phyloP scores from a whole-genome alignment of 2,888 invertebrate species.

The Eugnorisma glareosa region DNA sequence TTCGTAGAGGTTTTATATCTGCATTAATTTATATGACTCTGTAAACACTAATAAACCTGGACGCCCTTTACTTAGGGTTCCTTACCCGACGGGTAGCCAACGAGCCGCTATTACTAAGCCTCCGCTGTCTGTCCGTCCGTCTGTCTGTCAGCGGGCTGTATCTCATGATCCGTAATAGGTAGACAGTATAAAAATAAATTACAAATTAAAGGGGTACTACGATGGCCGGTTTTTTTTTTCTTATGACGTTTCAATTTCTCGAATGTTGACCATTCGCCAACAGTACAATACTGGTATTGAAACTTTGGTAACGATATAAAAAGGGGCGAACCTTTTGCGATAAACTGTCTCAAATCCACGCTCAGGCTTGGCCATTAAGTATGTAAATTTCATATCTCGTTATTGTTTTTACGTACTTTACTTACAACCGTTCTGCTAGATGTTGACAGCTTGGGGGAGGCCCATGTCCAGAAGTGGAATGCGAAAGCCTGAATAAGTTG shows the following conservation, averaged over 20 bases:
- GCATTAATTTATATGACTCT: not conserved
- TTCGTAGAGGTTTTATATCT: conserved; percentile 14
- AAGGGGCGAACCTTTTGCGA: not conserved
- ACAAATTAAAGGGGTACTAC: no score
- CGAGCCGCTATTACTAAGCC: no score
- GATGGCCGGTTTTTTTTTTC: not conserved
- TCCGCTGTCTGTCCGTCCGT: no score
- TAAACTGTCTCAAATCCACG: not conserved
- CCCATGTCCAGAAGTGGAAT: not conserved
- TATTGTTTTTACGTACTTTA: not conserved
- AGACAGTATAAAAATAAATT: no score
- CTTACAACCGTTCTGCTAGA: not conserved
- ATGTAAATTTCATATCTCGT: not conserved
- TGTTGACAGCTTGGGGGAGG: not conserved
- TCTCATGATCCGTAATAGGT: no score
- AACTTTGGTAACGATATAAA: not conserved
- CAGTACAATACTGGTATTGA: not conserved
- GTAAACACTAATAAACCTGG: not conserved
- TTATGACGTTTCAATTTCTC: not conserved
- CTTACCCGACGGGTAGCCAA: no score
- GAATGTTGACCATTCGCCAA: not conserved
- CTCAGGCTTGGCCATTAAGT: not conserved
- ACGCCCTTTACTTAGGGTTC: not conserved
- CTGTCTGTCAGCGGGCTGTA: no score
- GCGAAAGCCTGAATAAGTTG: not conserved